These are phyloP conservation scores for Eucidaris tribuloides DNA, from an alignment of 35 echinoderm and acorn worm species.

Conservation along the genomic window DNA sequence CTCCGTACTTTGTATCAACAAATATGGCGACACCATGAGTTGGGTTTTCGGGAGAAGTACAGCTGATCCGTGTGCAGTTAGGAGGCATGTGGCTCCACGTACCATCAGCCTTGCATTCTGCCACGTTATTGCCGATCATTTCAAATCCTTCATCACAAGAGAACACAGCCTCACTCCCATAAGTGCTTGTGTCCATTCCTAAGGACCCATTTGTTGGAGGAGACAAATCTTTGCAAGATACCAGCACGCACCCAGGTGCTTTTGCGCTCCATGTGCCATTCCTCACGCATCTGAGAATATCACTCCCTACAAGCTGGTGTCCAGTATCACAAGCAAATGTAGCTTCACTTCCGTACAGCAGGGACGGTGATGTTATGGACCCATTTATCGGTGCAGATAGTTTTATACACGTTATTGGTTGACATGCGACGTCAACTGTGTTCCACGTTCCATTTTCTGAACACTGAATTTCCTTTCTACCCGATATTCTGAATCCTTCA, in stretches of 20 bases:
- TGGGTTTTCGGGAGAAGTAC: background rate
- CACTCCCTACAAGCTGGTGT: background rate
- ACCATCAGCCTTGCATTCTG: slow-evolving; percentile 22
- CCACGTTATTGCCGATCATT: background rate
- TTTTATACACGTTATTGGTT: background rate
- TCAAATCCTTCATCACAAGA: slow-evolving; percentile 36
- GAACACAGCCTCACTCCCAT: slow-evolving; percentile 10
- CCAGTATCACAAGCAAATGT: slow-evolving; percentile 30
- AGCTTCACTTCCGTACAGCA: background rate
- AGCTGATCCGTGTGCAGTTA: slow-evolving; percentile 5
- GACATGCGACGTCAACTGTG: background rate
- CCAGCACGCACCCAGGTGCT: slow-evolving; percentile 8
- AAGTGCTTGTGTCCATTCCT: background rate
- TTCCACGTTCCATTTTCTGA: background rate
- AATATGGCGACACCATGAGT: slow-evolving; percentile 11
- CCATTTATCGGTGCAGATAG: background rate
- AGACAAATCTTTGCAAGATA: background rate
- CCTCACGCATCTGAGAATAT: background rate
- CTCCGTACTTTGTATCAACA: background rate
- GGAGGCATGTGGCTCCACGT: slow-evolving; percentile 17
- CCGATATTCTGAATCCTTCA: background rate
- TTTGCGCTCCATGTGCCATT: slow-evolving; percentile 43
- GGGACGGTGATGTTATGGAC: background rate
- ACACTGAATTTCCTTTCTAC: background rate
- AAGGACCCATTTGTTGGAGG: background rate